Conservation (phyloP, 2,888 invertebrate species). For the Drosophila mulleri region DNA sequence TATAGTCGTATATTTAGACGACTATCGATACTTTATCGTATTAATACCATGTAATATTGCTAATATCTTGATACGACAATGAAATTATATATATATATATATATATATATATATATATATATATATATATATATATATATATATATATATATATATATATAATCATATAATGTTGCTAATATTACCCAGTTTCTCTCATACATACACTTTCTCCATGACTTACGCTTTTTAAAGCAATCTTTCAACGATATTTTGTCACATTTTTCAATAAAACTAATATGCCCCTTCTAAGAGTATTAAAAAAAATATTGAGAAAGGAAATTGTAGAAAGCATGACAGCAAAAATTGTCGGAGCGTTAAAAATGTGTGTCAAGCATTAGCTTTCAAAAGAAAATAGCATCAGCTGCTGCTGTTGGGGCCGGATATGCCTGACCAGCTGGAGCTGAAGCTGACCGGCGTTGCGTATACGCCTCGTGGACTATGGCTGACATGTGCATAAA, state of each 20-base stretch:
- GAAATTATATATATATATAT: too few species aligned
- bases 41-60: too few species aligned
- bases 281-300: not conserved
- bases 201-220: not conserved
- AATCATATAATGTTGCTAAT: too few species aligned
- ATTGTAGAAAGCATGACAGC: constrained; percentile 41
- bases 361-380: constrained; percentile 44
- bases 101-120: too few species aligned
- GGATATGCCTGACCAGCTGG: constrained; percentile 5
- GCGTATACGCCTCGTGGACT: constrained; percentile 16
- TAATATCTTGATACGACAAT: too few species aligned
- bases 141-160: too few species aligned
- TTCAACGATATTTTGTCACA: not conserved
- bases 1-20: too few species aligned
- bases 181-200: too few species aligned
- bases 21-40: too few species aligned
- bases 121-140: too few species aligned
- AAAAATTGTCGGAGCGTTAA: constrained; percentile 41
- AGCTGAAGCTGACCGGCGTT: constrained; percentile 1
- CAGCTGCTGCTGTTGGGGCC: not conserved
- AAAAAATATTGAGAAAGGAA: not conserved
- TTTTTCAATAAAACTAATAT: not conserved
- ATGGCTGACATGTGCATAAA: not conserved
- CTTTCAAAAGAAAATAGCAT: constrained; percentile 36
- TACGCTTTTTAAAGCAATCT: not conserved